Evolutionary conservation across 1,140 invertebrate genomes (phyloP), one percentile per base, ranked within the genome.

Genomic region (Potamilus streckersoni): DNA sequence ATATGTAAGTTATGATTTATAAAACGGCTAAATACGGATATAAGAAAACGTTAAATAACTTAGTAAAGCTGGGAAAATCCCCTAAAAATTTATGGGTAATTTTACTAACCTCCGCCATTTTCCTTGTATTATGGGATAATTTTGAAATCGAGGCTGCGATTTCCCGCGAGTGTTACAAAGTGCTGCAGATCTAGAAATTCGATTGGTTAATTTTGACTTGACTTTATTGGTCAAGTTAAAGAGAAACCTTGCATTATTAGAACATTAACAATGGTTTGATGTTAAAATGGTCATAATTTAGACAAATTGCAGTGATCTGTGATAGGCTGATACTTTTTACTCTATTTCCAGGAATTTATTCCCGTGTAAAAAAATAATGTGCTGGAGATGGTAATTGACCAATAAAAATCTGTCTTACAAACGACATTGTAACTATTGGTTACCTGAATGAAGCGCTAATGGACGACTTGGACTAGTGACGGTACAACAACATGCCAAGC

Each of bases 101-200:
- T 79, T 76, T 62, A 80, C 81, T 84, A 81, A 87, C 86, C 83
- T 87, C 86, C 85, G 86, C 86, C 86, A 88, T 88, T 79, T 85
- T 85, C 78, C 66, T 64, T 69, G 79, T 81, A 84, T 84, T 83
- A 84, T 85, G 81, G 82, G 82, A 85, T 83, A 73, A n/a, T 49
- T 69, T 60, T 62, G 62, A 84, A 86, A 88, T 82, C 81, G 86
- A 88, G 86, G 86, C 86, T 81, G n/a, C 15, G 65, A 27, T 20
- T 79, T 75, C 73, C 70, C 69, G 64, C 73, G 55, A 17, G 11
- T 19, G 66, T 17, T 59, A 73, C 60, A 72, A 61, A 65, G 67
- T 16, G 56, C 17, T 60, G 38, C n/a, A 66, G 17, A 49, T 69
- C 71, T 23, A 31, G 19, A n/a, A 59, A 49, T 73, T 74, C 70